Base-by-base conservation (phyloP, 2,888 invertebrate genomes). In the Chydorus sphaericus region DNA sequence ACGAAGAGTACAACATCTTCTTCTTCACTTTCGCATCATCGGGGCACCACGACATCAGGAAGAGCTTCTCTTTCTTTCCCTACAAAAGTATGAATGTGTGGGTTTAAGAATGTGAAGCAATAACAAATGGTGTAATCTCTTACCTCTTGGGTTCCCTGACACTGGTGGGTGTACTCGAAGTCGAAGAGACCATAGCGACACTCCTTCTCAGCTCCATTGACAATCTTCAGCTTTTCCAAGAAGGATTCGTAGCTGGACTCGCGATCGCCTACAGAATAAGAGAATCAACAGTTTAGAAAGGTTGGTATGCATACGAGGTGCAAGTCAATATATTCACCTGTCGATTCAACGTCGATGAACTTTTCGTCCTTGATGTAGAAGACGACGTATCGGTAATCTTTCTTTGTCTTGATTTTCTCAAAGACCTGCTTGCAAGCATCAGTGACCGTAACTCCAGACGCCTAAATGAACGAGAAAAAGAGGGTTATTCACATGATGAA, bases 151-250 rank as follows among this genome's bases (percentile, higher is more conserved):
- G 93, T 93, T 70, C 93, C 93, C 74, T 93, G 92, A 71, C 90
- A 91, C 73, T 91, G 90, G 74, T 93, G 91, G 76, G 90, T 90
- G 75, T 94, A 97, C 75, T 94, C 92, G 70, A 96, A 96, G 73
- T 98, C 97, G 73, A 89, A 97, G 55, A 92, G 82, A 61, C 94
- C 96, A 74, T 97, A 98, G 75, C 97, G 90, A 77, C 97, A 98
- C 74, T 97, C 94, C 55, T 85, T 87, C 74, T 97, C 94, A 55
- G 85, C 87, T 61, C 84, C 83, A 64, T 92, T 93, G 58, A 85
- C 90, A 69, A 78, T 77, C 74, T 96, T 88, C 70, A 98, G 77
- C 70, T 94, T 89, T 68, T 85, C 83, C 65, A 96, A 81, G 78
- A 97, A 97, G 69, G 85, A 81, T 66, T 93, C 90, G 73, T 96